Conservation (phyloP, 2,113 vertebrate genomes). For the Clarias macrocephalus region DNA sequence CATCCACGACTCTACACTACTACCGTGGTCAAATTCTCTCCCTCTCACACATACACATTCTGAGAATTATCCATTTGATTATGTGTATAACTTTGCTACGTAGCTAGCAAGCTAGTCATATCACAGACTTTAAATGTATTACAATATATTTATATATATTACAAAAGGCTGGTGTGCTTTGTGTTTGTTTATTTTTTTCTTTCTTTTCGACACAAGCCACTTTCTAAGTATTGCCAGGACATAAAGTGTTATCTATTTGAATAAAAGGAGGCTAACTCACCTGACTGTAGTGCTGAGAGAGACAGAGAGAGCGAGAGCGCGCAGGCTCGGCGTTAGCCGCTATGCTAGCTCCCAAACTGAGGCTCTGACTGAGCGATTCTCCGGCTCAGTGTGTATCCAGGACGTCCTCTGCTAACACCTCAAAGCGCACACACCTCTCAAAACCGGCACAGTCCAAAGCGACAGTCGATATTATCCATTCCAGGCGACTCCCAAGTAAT, state of each 20-base stretch:
- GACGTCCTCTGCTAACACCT: conserved; percentile 4
- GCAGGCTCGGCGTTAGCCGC: neutral
- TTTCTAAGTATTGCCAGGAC: no score
- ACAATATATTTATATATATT: no score
- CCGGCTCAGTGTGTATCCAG: neutral
- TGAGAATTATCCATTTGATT: neutral
- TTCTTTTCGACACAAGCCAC: neutral
- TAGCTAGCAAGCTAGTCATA: neutral
- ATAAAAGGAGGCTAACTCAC: neutral
- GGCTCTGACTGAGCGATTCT: neutral
- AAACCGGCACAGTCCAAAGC: neutral
- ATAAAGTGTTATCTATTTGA: neutral
- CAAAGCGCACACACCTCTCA: neutral
- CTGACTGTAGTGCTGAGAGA: neutral
- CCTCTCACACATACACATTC: neutral
- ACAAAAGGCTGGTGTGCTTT: neutral
- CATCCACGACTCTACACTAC: no score
- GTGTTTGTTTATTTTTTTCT: neutral
- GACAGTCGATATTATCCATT: neutral
- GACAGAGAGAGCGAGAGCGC: no score
- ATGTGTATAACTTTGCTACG: neutral
- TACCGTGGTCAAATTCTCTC: neutral
- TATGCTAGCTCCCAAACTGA: neutral
- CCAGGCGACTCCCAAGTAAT: neutral
- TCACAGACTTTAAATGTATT: neutral